Evolutionary conservation across 2,797 vertebrate species (phyloP).

Genomic region (Protonibea diacanthus): DNA sequence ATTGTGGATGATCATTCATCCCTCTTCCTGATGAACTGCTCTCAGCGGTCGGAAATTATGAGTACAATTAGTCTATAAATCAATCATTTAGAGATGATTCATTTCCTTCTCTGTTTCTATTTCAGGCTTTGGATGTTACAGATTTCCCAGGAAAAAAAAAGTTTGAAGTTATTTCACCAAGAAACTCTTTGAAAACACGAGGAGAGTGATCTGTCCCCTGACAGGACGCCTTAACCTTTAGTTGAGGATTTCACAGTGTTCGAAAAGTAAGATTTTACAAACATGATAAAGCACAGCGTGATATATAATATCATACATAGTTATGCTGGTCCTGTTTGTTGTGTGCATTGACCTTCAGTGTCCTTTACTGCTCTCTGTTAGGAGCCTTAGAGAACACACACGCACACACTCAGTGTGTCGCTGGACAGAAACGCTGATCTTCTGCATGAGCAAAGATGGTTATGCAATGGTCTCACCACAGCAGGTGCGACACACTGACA

Average conservation of each 20-base stretch:
- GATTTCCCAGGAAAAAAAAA: not conserved
- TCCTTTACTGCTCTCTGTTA: constrained; percentile 54
- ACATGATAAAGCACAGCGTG: constrained; percentile 18
- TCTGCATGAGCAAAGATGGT: constrained; percentile 67
- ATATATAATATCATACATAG: not conserved
- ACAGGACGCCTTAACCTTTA: constrained; percentile 14
- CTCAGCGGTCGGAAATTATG: not conserved
- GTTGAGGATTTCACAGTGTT: not conserved
- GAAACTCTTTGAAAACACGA: not conserved
- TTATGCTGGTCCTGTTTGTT: constrained; percentile 21
- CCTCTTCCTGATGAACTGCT: not conserved
- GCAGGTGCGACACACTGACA: constrained; percentile 74
- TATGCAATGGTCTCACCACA: constrained; percentile 68
- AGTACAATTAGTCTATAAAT: not conserved
- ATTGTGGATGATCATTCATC: not conserved
- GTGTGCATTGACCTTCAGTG: constrained; percentile 57
- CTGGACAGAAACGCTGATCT: constrained; percentile 55
- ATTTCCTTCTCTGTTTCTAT: not conserved
- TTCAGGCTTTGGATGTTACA: not conserved
- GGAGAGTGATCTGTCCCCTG: constrained; percentile 4
- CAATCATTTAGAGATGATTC: not conserved
- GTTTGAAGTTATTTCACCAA: not conserved
- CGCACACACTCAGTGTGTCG: constrained; percentile 28
- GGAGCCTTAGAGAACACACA: constrained; percentile 11
- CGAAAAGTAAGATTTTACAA: constrained; percentile 23